These are phyloP conservation scores for Sardinella longiceps DNA, from an alignment of 2,797 vertebrate genomes.

Conservation along the genomic window DNA sequence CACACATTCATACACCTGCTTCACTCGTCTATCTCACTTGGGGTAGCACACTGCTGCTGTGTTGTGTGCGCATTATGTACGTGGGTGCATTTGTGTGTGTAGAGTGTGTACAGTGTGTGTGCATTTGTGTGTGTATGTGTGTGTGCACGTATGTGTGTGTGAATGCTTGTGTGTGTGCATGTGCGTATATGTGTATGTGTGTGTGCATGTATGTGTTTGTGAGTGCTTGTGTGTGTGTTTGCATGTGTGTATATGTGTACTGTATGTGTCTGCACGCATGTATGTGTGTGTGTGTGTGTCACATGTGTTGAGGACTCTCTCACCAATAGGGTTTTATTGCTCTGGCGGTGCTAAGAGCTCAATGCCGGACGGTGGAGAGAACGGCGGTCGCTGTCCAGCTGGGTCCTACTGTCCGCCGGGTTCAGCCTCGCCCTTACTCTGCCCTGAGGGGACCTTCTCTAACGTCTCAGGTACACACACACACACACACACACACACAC, in stretches of 20 bases:
- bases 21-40: not conserved
- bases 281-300: too few relatives aligned
- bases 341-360: conserved; percentile 69
- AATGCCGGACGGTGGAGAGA: conserved; percentile 72
- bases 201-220: too few relatives aligned
- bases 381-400: conserved; percentile 75
- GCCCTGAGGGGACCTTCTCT: conserved; percentile 77
- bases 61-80: too few relatives aligned
- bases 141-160: too few relatives aligned
- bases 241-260: not conserved
- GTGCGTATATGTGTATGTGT: too few relatives aligned
- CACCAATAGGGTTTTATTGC: conserved; percentile 83
- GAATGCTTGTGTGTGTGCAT: too few relatives aligned
- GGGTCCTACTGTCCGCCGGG: conserved; percentile 76
- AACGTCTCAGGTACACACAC: conserved; percentile 76
- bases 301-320: conserved; percentile 40
- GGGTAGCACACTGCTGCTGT: not conserved
- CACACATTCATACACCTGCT: not conserved
- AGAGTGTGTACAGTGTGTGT: too few relatives aligned
- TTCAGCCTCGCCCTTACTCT: conserved; percentile 72
- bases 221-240: conserved; percentile 10
- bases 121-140: too few relatives aligned
- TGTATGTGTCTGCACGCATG: not conserved
- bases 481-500: not conserved
- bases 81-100: too few relatives aligned